Base-by-base conservation (phyloP, 1,140 invertebrate genomes). In the Lerema accius region DNA sequence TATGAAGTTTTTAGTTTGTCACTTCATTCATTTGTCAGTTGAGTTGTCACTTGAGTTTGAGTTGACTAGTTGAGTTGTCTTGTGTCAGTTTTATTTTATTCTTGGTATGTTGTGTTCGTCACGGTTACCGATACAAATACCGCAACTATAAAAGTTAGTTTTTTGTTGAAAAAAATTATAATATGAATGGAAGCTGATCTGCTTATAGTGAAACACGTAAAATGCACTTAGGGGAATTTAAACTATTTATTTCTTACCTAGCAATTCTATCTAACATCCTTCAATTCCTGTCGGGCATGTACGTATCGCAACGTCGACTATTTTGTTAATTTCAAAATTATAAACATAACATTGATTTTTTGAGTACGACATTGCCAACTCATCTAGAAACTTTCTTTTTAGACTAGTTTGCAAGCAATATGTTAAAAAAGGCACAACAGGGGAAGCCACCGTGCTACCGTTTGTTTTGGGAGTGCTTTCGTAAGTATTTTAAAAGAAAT, bases 381-480 rank as follows among this genome's bases (percentile, higher is more conserved):
- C 32, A 16, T 37, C 26, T 4, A 17, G 7, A 37, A 51, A 28
- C 26, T 50, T 62, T 35, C 28, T 80, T 83, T 60, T 93, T 92
- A 95, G 95, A 37, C 83, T 95, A 35, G 93, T 95, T 11, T 95
- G 94, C 73, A 92, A 89, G 65, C 94, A 94, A 84, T 94, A 94
- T 84, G 91, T 94, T 5, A 82, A 85, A 68, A 95, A 94, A 84
- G 92, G 92, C 56, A 93, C 93, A 15, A 95, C 94, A 3, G 94
- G 93, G 7, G 94, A 96, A 75, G 91, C 93, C 5, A 95, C 95
- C 3, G 92, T 93, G 0, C 90, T 96, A 63, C 94, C 95, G 48
- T 96, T 96, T 87, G 86, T 96, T 53, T 94, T 94, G 71, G 95
- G 95, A 67, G 94, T 95, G 78, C 89, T 96, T 77, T 95, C 95